Evolutionary conservation across 2,797 vertebrate genomes (phyloP).

Genomic region (Xenops minutus): DNA sequence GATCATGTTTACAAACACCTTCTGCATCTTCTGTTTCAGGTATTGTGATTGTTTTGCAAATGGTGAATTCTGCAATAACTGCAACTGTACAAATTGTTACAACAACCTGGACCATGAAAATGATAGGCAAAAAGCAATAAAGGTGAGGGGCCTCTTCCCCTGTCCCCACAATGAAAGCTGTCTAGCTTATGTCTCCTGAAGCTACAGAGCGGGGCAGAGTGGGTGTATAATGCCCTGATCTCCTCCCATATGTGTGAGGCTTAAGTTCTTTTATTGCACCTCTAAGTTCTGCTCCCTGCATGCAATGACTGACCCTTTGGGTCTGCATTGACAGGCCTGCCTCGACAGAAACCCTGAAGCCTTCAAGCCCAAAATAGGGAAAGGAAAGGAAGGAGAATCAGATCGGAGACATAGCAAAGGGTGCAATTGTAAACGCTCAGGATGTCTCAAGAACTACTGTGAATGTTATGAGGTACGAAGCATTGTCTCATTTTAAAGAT

Average conservation of each 20-base stretch:
- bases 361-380: conserved; percentile 98
- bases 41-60: conserved; percentile 99
- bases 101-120: conserved; percentile 98
- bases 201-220: neutral
- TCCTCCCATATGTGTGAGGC: neutral
- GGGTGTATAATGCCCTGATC: neutral
- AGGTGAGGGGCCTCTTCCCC: conserved; percentile 78
- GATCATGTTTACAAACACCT: neutral
- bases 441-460: conserved; percentile 98
- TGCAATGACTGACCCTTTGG: conserved; percentile 8
- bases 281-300: neutral
- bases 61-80: conserved; percentile 98
- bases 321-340: conserved; percentile 85
- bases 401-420: conserved; percentile 98
- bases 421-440: conserved; percentile 97
- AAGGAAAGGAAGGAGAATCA: conserved; percentile 96
- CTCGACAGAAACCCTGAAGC: conserved; percentile 97
- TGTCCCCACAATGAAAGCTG: neutral
- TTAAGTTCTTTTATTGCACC: neutral
- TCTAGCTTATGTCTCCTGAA: neutral
- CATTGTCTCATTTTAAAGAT: neutral
- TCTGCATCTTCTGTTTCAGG: conserved; percentile 72
- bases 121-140: conserved; percentile 96
- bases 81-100: conserved; percentile 98
- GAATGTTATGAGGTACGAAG: conserved; percentile 94